Conservation (phyloP, 2,113 vertebrate species). For the Gymnocephalus cernua region DNA sequence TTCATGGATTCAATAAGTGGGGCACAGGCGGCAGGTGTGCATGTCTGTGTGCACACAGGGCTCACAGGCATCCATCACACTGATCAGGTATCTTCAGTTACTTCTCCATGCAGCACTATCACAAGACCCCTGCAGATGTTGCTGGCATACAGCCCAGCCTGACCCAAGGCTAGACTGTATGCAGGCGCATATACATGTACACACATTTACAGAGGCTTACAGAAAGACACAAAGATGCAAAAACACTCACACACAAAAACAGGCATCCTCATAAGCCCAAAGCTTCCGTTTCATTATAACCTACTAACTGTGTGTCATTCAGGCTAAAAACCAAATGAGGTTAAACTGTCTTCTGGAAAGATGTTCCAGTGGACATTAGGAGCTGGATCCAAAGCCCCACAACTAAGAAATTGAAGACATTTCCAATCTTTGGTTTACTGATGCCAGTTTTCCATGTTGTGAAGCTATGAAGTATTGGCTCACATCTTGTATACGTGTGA, state of each 20-base stretch:
- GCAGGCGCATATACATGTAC: not conserved
- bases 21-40: conserved; percentile 77
- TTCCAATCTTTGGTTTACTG: conserved; percentile 11
- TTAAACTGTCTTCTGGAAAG: conserved; percentile 52
- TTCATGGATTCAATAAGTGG: conserved; percentile 85
- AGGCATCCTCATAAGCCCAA: not conserved
- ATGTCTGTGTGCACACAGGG: conserved; percentile 54
- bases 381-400: conserved; percentile 4
- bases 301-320: conserved; percentile 12
- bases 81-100: conserved; percentile 77
- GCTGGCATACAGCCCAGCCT: conserved; percentile 64
- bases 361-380: conserved; percentile 34
- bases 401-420: conserved; percentile 25
- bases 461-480: not conserved
- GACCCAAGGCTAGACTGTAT: conserved; percentile 28
- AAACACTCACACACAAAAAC: not conserved
- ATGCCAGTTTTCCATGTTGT: conserved; percentile 14
- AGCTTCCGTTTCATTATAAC: conserved; percentile 8
- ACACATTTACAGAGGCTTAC: not conserved
- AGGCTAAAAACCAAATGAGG: conserved; percentile 57
- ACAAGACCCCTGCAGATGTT: conserved; percentile 67
- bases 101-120: conserved; percentile 53
- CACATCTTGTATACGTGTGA: not conserved
- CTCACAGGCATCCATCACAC: conserved; percentile 80
- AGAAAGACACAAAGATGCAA: not conserved